These are phyloP conservation scores for Trachelus tabidus DNA, from an alignment of 2,888 invertebrate species.

Conservation along the genomic window DNA sequence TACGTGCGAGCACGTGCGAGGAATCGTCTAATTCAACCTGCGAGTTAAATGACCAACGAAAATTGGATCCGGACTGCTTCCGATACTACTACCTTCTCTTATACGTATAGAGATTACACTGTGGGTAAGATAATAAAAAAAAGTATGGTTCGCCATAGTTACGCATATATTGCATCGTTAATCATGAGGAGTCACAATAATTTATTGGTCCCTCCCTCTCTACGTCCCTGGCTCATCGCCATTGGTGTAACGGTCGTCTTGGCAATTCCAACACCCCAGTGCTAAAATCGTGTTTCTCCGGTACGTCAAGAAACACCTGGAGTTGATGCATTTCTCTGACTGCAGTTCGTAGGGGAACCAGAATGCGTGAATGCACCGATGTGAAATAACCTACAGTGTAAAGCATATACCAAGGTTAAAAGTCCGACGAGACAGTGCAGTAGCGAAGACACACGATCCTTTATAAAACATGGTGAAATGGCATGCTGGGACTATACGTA, in stretches of 20 bases:
- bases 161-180: constrained; percentile 3
- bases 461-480: constrained; percentile 39
- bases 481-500: constrained; percentile 26
- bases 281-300: background rate
- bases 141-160: background rate
- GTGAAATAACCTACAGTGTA: background rate
- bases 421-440: constrained; percentile 4
- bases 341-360: background rate
- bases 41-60: background rate
- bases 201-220: background rate
- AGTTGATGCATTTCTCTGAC: background rate
- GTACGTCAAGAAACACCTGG: background rate
- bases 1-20: background rate
- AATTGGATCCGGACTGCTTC: background rate
- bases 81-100: background rate
- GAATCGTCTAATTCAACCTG: background rate
- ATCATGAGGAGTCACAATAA: constrained; percentile 3
- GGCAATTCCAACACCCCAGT: background rate
- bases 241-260: background rate
- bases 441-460: constrained; percentile 42
- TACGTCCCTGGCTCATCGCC: background rate
- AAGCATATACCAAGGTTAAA: background rate
- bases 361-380: background rate
- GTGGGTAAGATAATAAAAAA: background rate
- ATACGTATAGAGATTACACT: background rate